phyloP scores from a whole-genome alignment of 2,797 vertebrate genomes.

The Poeciliopsis infans region DNA sequence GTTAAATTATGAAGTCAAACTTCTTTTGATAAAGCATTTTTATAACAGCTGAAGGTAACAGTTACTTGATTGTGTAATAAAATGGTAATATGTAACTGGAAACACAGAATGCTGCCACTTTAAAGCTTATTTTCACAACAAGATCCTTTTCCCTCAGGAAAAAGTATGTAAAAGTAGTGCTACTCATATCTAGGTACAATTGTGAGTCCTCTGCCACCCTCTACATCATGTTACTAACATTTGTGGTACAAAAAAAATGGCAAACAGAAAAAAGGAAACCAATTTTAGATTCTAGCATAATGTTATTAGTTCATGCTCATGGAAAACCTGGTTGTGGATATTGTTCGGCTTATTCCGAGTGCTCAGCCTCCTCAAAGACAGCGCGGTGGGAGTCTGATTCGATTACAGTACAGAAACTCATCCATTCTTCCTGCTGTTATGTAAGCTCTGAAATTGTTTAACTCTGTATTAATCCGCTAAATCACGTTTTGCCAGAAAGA shows the following conservation, averaged over 20 bases:
- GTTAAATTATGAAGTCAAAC: not conserved
- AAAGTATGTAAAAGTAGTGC: not conserved
- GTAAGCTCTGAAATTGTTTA: conserved; percentile 28
- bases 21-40: not conserved
- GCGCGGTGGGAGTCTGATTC: conserved; percentile 4
- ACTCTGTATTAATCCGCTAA: conserved; percentile 31
- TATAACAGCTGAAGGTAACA: not conserved
- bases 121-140: not conserved
- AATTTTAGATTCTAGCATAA: not conserved
- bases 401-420: conserved; percentile 17
- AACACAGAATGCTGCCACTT: not conserved
- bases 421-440: conserved; percentile 2
- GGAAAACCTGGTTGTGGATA: not conserved
- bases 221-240: not conserved
- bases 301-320: not conserved
- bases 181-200: not conserved
- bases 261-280: not conserved
- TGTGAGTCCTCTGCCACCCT: not conserved
- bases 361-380: not conserved
- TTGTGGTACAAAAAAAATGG: not conserved
- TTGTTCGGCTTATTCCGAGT: not conserved
- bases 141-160: not conserved
- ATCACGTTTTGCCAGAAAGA: conserved; percentile 34
- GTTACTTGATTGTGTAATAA: not conserved
- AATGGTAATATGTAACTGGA: not conserved